Evolutionary conservation across 1,140 invertebrate species (phyloP), one percentile per base, ranked within the genome.

Genomic region (Drosophila lowei): DNA sequence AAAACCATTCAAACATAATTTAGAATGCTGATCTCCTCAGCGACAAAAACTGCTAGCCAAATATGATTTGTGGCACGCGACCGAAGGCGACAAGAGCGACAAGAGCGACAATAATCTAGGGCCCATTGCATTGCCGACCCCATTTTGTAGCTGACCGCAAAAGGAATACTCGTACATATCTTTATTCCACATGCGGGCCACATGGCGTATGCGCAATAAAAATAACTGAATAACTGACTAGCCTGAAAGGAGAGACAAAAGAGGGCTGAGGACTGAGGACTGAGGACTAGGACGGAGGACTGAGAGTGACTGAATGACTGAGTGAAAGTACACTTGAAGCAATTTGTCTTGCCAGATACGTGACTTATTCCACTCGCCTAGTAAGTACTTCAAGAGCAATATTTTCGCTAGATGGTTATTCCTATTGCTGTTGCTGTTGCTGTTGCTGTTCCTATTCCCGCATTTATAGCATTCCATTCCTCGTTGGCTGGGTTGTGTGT

Each of bases 151-250:
- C 85, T 84, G 81, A 80, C 81, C 80, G 77, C 68, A 86, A 73
- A 58, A 70, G 46, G 60, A 57, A 61, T 74, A 25, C 23, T 25
- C 23, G 23, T 25, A 62, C 62, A 59, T 66, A 80, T 25, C 34
- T 44, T 18, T 58, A 73, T 47, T 43, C 44, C 53, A 50, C 47
- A 61, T 75, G 57, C 44, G 38, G 55, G 46, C 81, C 61, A 52
- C 78, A 81, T 80, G 68, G 48, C 79, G 60, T 81, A 81, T 81
- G 81, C 81, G 81, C 81, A 85, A 85, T 85, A 85, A 81, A 86
- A 85, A 85, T 81, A 86, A 86, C 81, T 85, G 79, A 67, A 84
- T 76, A 75, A 48, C 46, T 58, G 63, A 62, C 62, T 72, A 71
- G 58, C 58, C 56, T 41, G 50, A 54, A 67, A 38, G 34, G 11